Evolutionary conservation across 2,888 invertebrate species (phyloP), one percentile per base, ranked within the genome.

Genomic region (Parnassius smintheus): DNA sequence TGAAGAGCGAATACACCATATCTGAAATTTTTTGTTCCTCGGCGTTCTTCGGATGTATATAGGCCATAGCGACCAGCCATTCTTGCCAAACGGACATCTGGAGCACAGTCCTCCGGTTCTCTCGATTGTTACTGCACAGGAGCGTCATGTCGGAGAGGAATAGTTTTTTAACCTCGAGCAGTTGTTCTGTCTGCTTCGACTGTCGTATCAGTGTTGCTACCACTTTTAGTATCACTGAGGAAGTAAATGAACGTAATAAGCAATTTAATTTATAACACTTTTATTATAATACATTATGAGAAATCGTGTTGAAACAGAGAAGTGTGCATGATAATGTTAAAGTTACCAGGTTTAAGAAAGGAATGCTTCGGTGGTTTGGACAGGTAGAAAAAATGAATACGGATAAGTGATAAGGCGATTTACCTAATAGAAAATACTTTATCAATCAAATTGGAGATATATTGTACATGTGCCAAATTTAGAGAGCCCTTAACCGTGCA

Each of bases 81-180:
- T 90, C 99, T 87, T 98, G 98, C 99, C 99, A 99, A 0, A 99
- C 99, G 0, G 99, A 99, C 99, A 99, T 99, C 91, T 99, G 99
- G 51, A 99, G 93, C 12, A 99, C 98, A 0, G 98, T 99, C 75
- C 99, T 93, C 58, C 99, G 92, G 86, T 99, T 99, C 83, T 99
- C 99, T 12, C 98, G 93, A 85, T 98, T 99, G 84, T 98, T 98
- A 81, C 98, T 98, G 90, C 99, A 99, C 63, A 99, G 92, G 58
- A 98, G 92, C n/a, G 99, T 99, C 96, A 99, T 98, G 85, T 99
- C 99, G 1, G 98, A 97, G 8, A 99, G 94, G 88, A 99, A 99
- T 59, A 98, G 92, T 80, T 98, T 98, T 91, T 99, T 99, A 60
- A 98, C 98, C 81, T 98, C 98, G 71, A 98, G 88, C 45, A 98